phyloP scores from a whole-genome alignment of 2,888 invertebrate genomes.

The Barypeithes pellucidus region DNA sequence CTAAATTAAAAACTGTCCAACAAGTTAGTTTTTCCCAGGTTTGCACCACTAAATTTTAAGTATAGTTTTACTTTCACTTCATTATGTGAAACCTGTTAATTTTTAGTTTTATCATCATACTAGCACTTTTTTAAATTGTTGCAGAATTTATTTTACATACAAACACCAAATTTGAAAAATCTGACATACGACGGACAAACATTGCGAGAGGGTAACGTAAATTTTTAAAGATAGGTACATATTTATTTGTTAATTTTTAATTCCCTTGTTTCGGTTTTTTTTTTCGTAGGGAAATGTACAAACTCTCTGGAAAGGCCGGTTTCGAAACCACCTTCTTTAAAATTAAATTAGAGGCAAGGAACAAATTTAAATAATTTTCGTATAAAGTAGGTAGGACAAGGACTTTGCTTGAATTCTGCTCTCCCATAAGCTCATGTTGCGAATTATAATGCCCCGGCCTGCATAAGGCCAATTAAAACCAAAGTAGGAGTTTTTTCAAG shows the following conservation, averaged over 20 bases:
- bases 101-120: too few species aligned
- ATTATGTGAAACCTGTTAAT: too few species aligned
- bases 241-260: slow-evolving; percentile 14
- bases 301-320: slow-evolving; percentile 5
- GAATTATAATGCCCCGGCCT: slow-evolving; percentile 50
- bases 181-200: too few species aligned
- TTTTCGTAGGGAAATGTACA: slow-evolving; percentile 10
- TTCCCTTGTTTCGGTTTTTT: slow-evolving; percentile 12
- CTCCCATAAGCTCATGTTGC: slow-evolving; percentile 54
- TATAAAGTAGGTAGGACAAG: slow-evolving; percentile 54
- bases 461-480: slow-evolving; percentile 29
- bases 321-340: slow-evolving; percentile 40
- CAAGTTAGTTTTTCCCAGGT: too few species aligned
- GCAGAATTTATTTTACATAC: too few species aligned
- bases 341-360: slow-evolving; percentile 51
- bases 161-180: too few species aligned
- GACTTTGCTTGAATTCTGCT: slow-evolving; percentile 55
- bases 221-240: neutral
- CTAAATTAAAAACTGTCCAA: too few species aligned
- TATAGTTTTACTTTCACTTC: too few species aligned
- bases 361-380: slow-evolving; percentile 50
- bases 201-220: too few species aligned
- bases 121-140: too few species aligned
- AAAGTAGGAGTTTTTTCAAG: slow-evolving; percentile 56
- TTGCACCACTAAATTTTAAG: too few species aligned